Evolutionary conservation across 1,140 invertebrate species (phyloP).

Genomic region (Mesaphorura yosii): DNA sequence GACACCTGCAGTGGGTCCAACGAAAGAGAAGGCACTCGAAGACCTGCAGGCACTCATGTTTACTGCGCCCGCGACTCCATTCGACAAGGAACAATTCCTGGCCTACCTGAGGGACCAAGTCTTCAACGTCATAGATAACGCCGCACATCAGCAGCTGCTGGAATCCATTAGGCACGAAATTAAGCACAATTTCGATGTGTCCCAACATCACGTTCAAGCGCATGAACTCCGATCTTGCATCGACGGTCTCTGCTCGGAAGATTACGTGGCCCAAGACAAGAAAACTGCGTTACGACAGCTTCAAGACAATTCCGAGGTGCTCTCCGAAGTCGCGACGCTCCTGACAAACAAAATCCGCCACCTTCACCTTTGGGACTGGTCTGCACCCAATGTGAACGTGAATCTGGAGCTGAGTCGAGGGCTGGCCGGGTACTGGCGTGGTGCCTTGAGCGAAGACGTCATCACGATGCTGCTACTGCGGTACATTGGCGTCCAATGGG

Average conservation of each 20-base stretch:
- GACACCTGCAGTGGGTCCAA: neutral
- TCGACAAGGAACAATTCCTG: constrained; percentile 5
- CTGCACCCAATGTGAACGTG: neutral
- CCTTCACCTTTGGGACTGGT: constrained; percentile 11
- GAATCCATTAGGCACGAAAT: neutral
- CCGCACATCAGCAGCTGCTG: neutral
- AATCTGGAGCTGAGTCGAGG: constrained; percentile 12
- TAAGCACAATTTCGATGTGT: neutral
- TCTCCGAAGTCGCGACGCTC: constrained; percentile 15
- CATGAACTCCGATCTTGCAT: constrained; percentile 12
- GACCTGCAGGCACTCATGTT: constrained; percentile 13
- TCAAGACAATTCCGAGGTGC: constrained; percentile 7
- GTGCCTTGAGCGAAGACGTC: constrained; percentile 18
- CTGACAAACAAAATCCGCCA: constrained; percentile 16
- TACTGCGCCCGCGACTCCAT: neutral
- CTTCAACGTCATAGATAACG: neutral
- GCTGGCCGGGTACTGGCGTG: constrained; percentile 8
- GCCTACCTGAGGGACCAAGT: neutral
- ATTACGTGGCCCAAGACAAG: constrained; percentile 13
- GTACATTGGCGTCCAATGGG: constrained; percentile 17
- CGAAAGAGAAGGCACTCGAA: constrained; percentile 12
- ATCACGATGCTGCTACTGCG: constrained; percentile 18
- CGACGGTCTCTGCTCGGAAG: constrained; percentile 7
- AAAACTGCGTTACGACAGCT: constrained; percentile 8
- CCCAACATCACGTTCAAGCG: neutral